Conservation (phyloP, 2,888 invertebrate genomes). For the Phengaris alcon region DNA sequence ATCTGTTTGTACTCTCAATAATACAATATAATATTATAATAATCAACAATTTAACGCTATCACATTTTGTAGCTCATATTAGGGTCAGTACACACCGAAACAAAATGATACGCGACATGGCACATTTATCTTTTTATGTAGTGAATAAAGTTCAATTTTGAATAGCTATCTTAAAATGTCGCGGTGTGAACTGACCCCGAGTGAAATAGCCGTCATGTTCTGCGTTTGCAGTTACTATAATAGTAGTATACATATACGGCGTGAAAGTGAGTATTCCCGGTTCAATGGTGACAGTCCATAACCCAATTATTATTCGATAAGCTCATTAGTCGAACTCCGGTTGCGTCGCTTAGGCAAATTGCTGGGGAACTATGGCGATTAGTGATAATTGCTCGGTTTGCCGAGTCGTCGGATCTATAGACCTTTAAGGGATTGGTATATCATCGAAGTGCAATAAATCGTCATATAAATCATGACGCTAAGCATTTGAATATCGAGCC, state of each 20-base stretch:
- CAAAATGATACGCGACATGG: too few species aligned
- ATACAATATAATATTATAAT: too few species aligned
- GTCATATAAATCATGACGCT: slow-evolving; percentile 35
- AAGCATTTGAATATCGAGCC: slow-evolving; percentile 11
- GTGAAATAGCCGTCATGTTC: not conserved
- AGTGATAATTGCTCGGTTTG: slow-evolving; percentile 64
- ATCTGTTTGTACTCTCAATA: too few species aligned
- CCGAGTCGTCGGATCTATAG: slow-evolving; percentile 57
- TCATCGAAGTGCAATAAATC: slow-evolving; percentile 34
- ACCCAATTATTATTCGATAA: slow-evolving; percentile 42
- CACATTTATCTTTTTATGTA: too few species aligned
- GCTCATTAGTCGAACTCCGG: slow-evolving; percentile 60
- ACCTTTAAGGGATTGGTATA: slow-evolving; percentile 41
- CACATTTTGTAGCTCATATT: too few species aligned
- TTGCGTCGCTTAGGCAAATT: slow-evolving; percentile 49
- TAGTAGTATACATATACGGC: not conserved
- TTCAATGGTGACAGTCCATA: slow-evolving; percentile 47
- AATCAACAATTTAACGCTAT: too few species aligned
- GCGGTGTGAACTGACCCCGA: too few species aligned
- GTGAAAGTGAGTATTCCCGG: not conserved
- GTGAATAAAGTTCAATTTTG: too few species aligned
- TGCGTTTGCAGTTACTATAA: not conserved
- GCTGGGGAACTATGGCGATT: slow-evolving; percentile 64
- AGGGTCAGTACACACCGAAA: too few species aligned
- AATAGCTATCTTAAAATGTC: too few species aligned